Percentiles rank a stretch among this genome's conserved stretches.
Conservation (phyloP, 2,888 invertebrate species). For the Gryllus longicercus region DNA sequence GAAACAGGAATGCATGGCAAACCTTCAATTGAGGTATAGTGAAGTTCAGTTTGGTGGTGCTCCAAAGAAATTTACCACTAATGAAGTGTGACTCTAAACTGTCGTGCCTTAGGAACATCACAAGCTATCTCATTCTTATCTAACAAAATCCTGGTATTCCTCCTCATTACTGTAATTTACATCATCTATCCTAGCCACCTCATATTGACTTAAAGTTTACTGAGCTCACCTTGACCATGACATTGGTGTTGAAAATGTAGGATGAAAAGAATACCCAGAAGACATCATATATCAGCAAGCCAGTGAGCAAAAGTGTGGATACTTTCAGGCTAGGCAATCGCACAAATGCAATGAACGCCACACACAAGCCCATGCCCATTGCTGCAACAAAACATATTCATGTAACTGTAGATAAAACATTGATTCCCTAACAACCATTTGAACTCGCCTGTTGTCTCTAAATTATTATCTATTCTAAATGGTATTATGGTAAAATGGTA, state of each 20-base stretch:
- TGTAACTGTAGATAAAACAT: slow-evolving; percentile 21
- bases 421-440: no score
- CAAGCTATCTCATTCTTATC: no score
- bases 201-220: background rate
- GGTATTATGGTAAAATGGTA: no score
- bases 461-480: background rate
- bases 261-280: slow-evolving; percentile 99
- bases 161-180: no score
- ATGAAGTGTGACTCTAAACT: no score
- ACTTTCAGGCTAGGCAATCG: slow-evolving; percentile 93
- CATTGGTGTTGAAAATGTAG: slow-evolving; percentile 96
- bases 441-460: background rate
- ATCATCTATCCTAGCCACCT: no score
- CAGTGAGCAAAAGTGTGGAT: slow-evolving; percentile 89
- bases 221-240: slow-evolving; percentile 89
- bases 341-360: slow-evolving; percentile 95
- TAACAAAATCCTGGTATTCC: no score
- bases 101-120: no score
- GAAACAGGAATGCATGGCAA: no score
- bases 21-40: no score
- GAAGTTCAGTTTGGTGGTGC: no score
- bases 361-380: slow-evolving; percentile 97
- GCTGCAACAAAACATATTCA: slow-evolving; percentile 55
- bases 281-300: slow-evolving; percentile 91
- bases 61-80: no score